Evolutionary conservation across 2,888 invertebrate genomes (phyloP).

Genomic region (Aphodius granarius): DNA sequence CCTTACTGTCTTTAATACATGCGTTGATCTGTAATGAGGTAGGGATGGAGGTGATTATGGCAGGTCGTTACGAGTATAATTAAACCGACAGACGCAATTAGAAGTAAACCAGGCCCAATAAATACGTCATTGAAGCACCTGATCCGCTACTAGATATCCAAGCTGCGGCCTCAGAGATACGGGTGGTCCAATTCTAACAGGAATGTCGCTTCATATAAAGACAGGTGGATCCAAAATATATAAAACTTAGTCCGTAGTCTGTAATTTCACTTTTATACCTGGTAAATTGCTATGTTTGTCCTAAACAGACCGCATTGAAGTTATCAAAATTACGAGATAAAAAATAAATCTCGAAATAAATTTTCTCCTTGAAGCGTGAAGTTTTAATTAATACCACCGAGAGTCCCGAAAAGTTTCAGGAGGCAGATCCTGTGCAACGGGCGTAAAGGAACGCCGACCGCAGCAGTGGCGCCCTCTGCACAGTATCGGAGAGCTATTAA

Average conservation of each 20-base stretch:
- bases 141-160: not conserved
- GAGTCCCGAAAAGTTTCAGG: conserved; percentile 1
- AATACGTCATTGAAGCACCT: not conserved
- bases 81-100: not conserved
- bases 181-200: not conserved
- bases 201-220: not conserved
- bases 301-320: too few relatives aligned
- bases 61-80: not conserved
- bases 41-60: not conserved
- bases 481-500: conserved; percentile 37
- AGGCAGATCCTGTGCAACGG: not conserved
- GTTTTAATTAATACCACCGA: conserved; percentile 6
- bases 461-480: conserved; percentile 2
- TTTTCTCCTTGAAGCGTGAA: conserved; percentile 7
- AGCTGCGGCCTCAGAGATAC: not conserved
- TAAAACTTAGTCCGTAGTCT: not conserved
- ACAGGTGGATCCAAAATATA: not conserved
- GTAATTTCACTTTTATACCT: not conserved
- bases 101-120: not conserved
- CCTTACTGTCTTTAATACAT: not conserved
- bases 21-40: not conserved
- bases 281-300: not conserved
- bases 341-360: not conserved
- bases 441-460: not conserved
- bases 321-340: too few relatives aligned